Evolutionary conservation across 23 tunicate genomes (phyloP).

Genomic region (Ascidia mentula): DNA sequence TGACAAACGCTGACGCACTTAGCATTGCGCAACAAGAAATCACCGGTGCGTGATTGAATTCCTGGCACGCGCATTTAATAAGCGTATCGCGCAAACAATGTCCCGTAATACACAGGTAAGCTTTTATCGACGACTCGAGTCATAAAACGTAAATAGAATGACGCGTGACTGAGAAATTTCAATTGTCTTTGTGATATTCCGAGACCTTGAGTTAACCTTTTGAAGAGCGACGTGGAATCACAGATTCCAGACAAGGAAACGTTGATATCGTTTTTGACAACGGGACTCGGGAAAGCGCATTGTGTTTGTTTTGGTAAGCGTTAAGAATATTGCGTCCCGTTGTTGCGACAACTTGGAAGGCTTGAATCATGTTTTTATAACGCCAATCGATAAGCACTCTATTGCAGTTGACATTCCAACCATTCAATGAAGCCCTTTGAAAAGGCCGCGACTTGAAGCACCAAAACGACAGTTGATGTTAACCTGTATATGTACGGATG

Average conservation of each 20-base stretch:
- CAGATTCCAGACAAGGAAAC: too few relatives aligned
- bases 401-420: too few relatives aligned
- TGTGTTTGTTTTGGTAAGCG: constrained; percentile 12
- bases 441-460: too few relatives aligned
- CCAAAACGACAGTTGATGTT: too few relatives aligned
- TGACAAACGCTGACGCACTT: neutral
- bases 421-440: too few relatives aligned
- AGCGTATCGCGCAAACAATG: neutral
- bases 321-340: neutral
- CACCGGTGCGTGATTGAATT: neutral
- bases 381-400: neutral
- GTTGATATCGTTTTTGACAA: neutral
- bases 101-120: neutral
- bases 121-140: neutral
- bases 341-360: constrained; percentile 3
- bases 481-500: too few relatives aligned
- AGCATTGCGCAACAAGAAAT: neutral
- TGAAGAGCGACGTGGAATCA: neutral
- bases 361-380: neutral
- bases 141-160: neutral
- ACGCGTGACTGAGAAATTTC: neutral
- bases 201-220: neutral
- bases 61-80: neutral
- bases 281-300: neutral
- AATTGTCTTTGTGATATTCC: neutral